These are phyloP conservation scores for Dermatemys mawii DNA, from an alignment of 2,113 vertebrate species.

Conservation along the genomic window DNA sequence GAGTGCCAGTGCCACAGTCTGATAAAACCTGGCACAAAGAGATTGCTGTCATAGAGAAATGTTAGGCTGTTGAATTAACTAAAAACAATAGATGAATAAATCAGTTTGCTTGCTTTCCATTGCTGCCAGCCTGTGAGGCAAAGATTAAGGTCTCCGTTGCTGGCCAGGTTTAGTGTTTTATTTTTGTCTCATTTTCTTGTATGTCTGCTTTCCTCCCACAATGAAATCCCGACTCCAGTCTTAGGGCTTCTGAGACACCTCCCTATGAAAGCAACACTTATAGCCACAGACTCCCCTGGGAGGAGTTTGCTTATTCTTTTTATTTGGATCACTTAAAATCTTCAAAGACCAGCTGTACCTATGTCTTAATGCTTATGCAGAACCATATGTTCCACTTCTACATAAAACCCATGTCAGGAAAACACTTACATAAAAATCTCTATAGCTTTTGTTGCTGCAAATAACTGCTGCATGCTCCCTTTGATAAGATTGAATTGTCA, in stretches of 20 bases:
- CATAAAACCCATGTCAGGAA: constrained; percentile 56
- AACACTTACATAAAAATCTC: constrained; percentile 68
- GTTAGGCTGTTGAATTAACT: constrained; percentile 66
- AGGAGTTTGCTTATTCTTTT: constrained; percentile 47
- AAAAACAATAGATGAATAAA: constrained; percentile 64
- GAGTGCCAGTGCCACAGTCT: constrained; percentile 50
- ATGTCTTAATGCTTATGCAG: constrained; percentile 52
- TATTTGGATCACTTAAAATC: constrained; percentile 46
- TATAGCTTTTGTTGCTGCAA: constrained; percentile 32
- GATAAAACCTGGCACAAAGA: constrained; percentile 63
- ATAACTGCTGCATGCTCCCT: background rate
- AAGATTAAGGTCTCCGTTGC: constrained; percentile 46
- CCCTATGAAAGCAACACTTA: background rate
- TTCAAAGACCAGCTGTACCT: constrained; percentile 50
- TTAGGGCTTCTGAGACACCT: constrained; percentile 2
- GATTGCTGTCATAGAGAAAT: constrained; percentile 54
- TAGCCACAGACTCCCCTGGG: background rate
- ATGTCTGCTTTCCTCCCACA: constrained; percentile 22
- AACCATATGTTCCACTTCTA: constrained; percentile 59
- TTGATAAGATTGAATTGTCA: constrained; percentile 3
- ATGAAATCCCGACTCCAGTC: constrained; percentile 2
- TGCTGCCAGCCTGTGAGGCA: constrained; percentile 30
- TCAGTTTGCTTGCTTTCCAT: constrained; percentile 28
- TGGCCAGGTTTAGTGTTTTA: constrained; percentile 19
- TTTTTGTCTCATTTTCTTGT: constrained; percentile 46